A percentile compares a stretch with the other conserved stretches of the same genome.
phyloP scores from a whole-genome alignment of 2,113 vertebrate genomes.

The Cromileptes altivelis region DNA sequence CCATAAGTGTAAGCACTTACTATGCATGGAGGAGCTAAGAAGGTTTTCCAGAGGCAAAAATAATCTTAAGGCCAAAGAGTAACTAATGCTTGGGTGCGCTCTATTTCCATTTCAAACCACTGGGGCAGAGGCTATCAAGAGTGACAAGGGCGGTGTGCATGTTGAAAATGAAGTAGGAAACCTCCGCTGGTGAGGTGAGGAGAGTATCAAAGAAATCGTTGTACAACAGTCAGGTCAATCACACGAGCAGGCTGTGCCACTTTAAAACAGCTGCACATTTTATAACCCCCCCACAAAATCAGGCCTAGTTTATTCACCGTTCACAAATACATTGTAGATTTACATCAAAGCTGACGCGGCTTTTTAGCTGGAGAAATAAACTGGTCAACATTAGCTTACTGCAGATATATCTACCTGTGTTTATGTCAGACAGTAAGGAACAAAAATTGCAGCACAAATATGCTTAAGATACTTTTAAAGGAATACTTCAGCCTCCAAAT shows the following conservation, averaged over 20 bases:
- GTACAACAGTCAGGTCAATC: not conserved
- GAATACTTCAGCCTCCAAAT: too few relatives aligned
- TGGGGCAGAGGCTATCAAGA: slow-evolving; percentile 7
- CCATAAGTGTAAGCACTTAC: not conserved
- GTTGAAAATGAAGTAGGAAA: slow-evolving; percentile 5
- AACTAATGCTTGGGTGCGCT: slow-evolving; percentile 12
- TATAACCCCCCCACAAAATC: not conserved
- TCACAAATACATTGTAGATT: not conserved
- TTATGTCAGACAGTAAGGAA: too few relatives aligned
- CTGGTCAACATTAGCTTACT: not conserved
- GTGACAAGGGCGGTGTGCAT: not conserved
- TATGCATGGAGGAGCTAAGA: not conserved
- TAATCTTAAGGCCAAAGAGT: slow-evolving; percentile 15
- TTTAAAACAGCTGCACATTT: not conserved
- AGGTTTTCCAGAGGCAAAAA: not conserved
- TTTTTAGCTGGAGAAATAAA: not conserved
- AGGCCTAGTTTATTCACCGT: not conserved
- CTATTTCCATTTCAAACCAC: slow-evolving; percentile 34
- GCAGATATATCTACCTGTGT: not conserved
- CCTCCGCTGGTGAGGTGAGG: not conserved
- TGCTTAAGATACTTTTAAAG: too few relatives aligned
- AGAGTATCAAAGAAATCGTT: not conserved
- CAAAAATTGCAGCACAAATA: too few relatives aligned
- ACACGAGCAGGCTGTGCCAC: not conserved
- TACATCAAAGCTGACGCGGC: too few relatives aligned